Conservation (phyloP, 2,113 vertebrate species). For the Amphiprion percula region DNA sequence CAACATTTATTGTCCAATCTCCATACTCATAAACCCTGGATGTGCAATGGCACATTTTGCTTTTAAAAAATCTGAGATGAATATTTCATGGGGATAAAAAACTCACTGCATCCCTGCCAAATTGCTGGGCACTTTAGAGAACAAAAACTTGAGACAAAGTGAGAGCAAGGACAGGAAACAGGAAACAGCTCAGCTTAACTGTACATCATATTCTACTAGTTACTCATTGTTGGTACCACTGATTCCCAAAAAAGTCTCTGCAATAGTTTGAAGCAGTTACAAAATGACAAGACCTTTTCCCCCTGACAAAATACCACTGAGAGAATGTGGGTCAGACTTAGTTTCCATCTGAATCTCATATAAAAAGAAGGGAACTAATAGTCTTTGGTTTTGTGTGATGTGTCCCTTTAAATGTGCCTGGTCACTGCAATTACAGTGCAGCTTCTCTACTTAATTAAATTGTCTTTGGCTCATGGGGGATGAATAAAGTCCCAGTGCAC, state of each 20-base stretch:
- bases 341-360: neutral
- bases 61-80: conserved; percentile 35
- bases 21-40: neutral
- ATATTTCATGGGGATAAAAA: conserved; percentile 50
- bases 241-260: neutral
- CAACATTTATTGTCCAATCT: neutral
- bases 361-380: neutral
- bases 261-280: neutral
- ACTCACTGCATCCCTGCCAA: conserved; percentile 24
- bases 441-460: conserved; percentile 66
- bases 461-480: conserved; percentile 53
- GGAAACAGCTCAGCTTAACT: neutral
- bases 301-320: neutral
- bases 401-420: conserved; percentile 8
- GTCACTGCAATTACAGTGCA: conserved; percentile 44
- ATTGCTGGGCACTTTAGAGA: conserved; percentile 20
- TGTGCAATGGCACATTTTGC: neutral
- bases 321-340: neutral
- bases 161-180: neutral
- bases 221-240: neutral
- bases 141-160: neutral
- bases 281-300: neutral
- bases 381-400: neutral
- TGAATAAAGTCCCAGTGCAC: conserved; percentile 34
- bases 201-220: neutral